Base-by-base conservation (phyloP, 2,113 vertebrate genomes). In the Herpetotheres cachinnans region DNA sequence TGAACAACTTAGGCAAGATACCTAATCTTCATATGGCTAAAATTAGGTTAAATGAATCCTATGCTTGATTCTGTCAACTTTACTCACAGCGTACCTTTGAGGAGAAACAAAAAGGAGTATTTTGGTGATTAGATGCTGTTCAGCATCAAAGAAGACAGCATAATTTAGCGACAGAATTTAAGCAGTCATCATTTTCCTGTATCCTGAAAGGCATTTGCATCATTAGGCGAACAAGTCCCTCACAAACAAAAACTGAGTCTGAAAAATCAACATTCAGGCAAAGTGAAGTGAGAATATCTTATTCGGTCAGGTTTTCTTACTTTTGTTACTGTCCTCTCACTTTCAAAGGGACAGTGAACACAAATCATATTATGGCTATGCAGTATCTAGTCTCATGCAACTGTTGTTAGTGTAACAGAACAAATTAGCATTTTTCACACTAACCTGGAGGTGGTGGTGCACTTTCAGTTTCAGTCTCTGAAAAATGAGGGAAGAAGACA, bases 391-490 rank as follows among this genome's bases (percentile, higher is more conserved):
- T 40, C 58, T 80, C 89, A 88, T 72, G 74, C 67, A 86, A 63
- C 2, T 2, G 1, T 21, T 79, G 67, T 72, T 86, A 81, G 34
- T 56, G 65, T 34, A 74, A 66, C n/a, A 69, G 61, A 3, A 6
- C 44, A 61, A 81, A 88, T 65, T 30, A 36, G 7, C 7, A 32
- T 49, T 72, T 27, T 71, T 74, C 74, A 73, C n/a, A 98, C 98
- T 98, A 88, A 98, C 98, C 98, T 98, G 97, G 91, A 38, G 97
- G 89, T 49, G 92, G 96, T 27, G 96, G 92, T 50, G 93, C 93
- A 62, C 69, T 96, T 55, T 97, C 96, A 24, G 92, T 91, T 98
- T 98, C 98, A 92, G 97, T 97, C 93, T 98, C 98, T 98, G 96
- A 85, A 95, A 98, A 98, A 95, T 16, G 10, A 97, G 61, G 44